A percentile compares a stretch with the other conserved stretches of the same genome.
Conservation (phyloP, 2,113 vertebrate species). For the Bambusicola thoracicus region DNA sequence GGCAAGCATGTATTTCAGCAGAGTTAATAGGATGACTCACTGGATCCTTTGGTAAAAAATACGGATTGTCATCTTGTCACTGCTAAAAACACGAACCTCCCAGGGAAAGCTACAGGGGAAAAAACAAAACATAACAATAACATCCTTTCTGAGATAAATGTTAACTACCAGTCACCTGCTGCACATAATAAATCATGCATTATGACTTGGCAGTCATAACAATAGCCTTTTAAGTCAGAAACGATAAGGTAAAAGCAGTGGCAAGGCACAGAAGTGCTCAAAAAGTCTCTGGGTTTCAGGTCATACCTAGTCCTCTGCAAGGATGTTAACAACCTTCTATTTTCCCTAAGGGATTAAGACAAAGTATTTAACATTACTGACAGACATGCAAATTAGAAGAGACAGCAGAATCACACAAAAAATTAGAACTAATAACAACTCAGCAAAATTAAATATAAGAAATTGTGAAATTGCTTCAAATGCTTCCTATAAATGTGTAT, state of each 20-base stretch:
- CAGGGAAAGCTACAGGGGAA: slow-evolving; percentile 51
- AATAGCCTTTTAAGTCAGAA: not conserved
- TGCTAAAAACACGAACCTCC: slow-evolving; percentile 75
- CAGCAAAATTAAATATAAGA: not conserved
- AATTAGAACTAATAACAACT: not conserved
- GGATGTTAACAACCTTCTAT: not conserved
- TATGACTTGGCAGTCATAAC: not conserved
- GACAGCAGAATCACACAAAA: not conserved
- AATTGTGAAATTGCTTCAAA: not conserved
- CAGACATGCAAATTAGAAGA: not conserved
- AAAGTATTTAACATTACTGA: not conserved
- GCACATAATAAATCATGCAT: slow-evolving; percentile 34
- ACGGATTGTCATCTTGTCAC: slow-evolving; percentile 84
- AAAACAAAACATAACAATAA: slow-evolving; percentile 27
- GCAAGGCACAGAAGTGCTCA: not conserved
- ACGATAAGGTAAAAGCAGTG: not conserved
- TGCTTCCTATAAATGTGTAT: not conserved
- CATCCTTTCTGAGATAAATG: slow-evolving; percentile 25
- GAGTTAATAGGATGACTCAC: slow-evolving; percentile 87
- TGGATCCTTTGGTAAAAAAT: slow-evolving; percentile 77
- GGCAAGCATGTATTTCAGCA: slow-evolving; percentile 37
- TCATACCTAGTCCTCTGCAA: not conserved
- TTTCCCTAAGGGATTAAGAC: not conserved
- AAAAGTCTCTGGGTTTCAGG: not conserved
- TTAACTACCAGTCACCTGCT: slow-evolving; percentile 45